A percentile compares a stretch with the other conserved stretches of the same genome.
Evolutionary conservation across 1,140 invertebrate genomes (phyloP).

Genomic region (Halictus rubicundus): DNA sequence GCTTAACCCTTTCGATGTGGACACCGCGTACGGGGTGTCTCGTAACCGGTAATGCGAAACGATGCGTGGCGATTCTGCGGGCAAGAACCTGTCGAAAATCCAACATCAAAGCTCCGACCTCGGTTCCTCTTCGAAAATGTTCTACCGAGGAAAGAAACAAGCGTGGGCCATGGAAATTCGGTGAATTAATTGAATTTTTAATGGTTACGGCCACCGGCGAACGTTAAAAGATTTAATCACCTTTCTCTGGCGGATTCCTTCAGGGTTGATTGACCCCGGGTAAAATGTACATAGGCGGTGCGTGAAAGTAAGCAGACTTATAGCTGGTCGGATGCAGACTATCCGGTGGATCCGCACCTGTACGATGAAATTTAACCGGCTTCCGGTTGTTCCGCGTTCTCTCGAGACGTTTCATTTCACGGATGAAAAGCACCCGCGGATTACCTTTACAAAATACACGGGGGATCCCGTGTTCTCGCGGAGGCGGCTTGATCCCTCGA

Average conservation of each 20-base stretch:
- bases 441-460: slow-evolving; percentile 63
- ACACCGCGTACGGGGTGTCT: background rate
- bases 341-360: slow-evolving; percentile 19
- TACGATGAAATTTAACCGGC: slow-evolving; percentile 32
- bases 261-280: background rate
- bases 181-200: no score
- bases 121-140: no score
- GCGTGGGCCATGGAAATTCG: no score
- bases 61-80: no score
- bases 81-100: no score
- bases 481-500: slow-evolving; percentile 40
- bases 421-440: slow-evolving; percentile 61
- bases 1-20: background rate
- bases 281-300: background rate
- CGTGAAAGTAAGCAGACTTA: slow-evolving; percentile 26
- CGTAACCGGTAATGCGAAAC: background rate
- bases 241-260: no score
- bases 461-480: slow-evolving; percentile 34
- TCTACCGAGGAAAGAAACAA: no score
- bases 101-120: no score
- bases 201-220: no score
- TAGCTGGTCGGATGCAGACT: slow-evolving; percentile 16
- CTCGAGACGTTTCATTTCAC: slow-evolving; percentile 62
- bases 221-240: no score
- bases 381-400: slow-evolving; percentile 36